A percentile compares a stretch with the other conserved stretches of the same genome.
phyloP scores from a whole-genome alignment of 2,888 invertebrate genomes.

The Fragum whitleyi region DNA sequence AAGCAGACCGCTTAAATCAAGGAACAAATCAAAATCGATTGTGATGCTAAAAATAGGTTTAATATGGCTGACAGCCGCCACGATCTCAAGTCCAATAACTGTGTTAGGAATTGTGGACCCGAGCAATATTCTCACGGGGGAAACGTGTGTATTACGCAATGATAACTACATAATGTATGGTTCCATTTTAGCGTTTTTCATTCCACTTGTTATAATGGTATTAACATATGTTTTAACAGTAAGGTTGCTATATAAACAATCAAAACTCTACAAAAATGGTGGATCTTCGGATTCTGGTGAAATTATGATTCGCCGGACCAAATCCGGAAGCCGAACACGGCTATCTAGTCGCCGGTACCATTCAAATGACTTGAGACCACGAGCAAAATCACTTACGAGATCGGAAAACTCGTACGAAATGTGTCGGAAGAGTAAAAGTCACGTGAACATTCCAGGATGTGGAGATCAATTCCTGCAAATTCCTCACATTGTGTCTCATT shows the following conservation, averaged over 20 bases:
- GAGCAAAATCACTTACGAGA: not conserved
- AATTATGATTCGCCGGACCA: slow-evolving; percentile 77
- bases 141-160: slow-evolving; percentile 86
- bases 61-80: slow-evolving; percentile 94
- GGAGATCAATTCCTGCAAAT: slow-evolving; percentile 34
- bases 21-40: slow-evolving; percentile 82
- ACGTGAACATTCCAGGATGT: slow-evolving; percentile 31
- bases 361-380: not conserved
- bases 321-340: slow-evolving; percentile 48
- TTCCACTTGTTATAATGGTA: slow-evolving; percentile 97
- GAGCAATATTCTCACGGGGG: slow-evolving; percentile 88
- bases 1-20: slow-evolving; percentile 92
- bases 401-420: slow-evolving; percentile 19
- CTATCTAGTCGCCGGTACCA: slow-evolving; percentile 18
- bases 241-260: slow-evolving; percentile 93
- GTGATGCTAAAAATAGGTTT: slow-evolving; percentile 90
- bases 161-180: slow-evolving; percentile 91
- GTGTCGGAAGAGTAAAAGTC: slow-evolving; percentile 36
- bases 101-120: slow-evolving; percentile 87
- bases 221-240: slow-evolving; percentile 97
- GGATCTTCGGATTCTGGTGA: slow-evolving; percentile 59
- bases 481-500: slow-evolving; percentile 44
- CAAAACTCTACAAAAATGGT: slow-evolving; percentile 72
- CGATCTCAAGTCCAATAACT: slow-evolving; percentile 85
- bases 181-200: slow-evolving; percentile 97